phyloP scores from a whole-genome alignment of 1,140 invertebrate species.

The Gerris buenoi region DNA sequence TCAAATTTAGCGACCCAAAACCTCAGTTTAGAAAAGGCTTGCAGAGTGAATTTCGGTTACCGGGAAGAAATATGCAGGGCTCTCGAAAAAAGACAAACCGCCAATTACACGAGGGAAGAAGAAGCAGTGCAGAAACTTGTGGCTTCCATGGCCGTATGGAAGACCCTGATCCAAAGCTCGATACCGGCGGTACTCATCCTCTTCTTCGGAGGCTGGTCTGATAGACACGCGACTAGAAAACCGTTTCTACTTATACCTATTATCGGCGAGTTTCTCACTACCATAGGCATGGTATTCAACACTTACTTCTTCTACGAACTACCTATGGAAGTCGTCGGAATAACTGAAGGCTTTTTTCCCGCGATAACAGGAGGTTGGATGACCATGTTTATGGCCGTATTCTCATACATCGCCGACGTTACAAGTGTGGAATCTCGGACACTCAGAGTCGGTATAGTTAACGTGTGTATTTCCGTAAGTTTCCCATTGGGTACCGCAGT shows the following conservation, averaged over 20 bases:
- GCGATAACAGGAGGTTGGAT: conserved; percentile 70
- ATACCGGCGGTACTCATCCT: conserved; percentile 58
- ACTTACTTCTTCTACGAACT: conserved; percentile 48
- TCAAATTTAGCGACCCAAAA: conserved; percentile 62
- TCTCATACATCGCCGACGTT: conserved; percentile 75
- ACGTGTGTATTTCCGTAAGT: conserved; percentile 61
- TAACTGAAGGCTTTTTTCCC: conserved; percentile 60
- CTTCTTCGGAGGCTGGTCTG: conserved; percentile 45
- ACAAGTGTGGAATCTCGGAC: conserved; percentile 65
- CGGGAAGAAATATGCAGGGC: conserved; percentile 53
- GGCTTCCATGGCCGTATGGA: conserved; percentile 63
- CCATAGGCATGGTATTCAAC: conserved; percentile 57
- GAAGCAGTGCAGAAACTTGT: conserved; percentile 53
- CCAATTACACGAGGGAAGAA: conserved; percentile 53
- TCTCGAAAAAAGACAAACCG: conserved; percentile 47
- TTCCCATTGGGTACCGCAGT: conserved; percentile 42
- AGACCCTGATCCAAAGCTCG: conserved; percentile 57
- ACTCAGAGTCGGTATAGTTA: conserved; percentile 65
- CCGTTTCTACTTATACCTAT: conserved; percentile 70
- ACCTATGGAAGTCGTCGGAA: conserved; percentile 58
- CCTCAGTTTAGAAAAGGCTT: conserved; percentile 71
- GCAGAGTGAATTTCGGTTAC: conserved; percentile 58
- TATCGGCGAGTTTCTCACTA: conserved; percentile 60
- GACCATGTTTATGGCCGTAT: conserved; percentile 75
- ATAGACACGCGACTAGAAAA: conserved; percentile 49